Evolutionary conservation across 2,888 invertebrate species (phyloP), one percentile per base, ranked within the genome.

Genomic region (Octonoba sinensis): DNA sequence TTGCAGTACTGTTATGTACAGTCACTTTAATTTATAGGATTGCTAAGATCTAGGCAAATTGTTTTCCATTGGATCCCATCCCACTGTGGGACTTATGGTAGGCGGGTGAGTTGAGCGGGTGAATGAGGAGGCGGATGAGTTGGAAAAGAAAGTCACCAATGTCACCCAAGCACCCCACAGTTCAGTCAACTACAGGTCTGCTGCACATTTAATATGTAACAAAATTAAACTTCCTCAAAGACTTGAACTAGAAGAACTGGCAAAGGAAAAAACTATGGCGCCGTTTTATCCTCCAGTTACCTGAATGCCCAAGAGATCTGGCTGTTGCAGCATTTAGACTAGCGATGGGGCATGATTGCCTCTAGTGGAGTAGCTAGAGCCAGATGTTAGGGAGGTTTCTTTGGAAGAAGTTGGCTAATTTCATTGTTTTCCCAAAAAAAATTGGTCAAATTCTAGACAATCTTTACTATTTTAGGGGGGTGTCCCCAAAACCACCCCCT

Each of bases 191-290:
- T 56, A 56, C 18, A 56, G 56, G 18, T 56, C 18, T n/a, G 56
- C 3, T 56, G 1, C 56, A 1, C 56, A 56, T 15, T 56, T 56
- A 12, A 56, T 2, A 56, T n/a, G 18, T 56, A n/a, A 0, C 1
- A 56, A 56, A 56, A 56, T 3, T 15, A 56, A 56, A 56, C 56
- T 12, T 56, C 56, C 18, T 18, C 1, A 56, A 3, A 56, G 18
- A 18, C 56, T 56, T 56, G 56, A 56, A 18, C 56, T 56, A 2
- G 56, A 56, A 56, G 18, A 56, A 56, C 18, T 56, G 56, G 56
- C 18, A 15, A 56, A 2, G 18, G 2, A n/a, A 1, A n/a, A 56
- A 56, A 2, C 56, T 18, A 2, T 56, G 3, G 3, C 56, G 12
- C 3, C 56, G 11, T 56, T 18, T 18, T 56, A 56, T 56, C 18